Evolutionary conservation across 2,888 invertebrate species (phyloP), one percentile per base, ranked within the genome.

Genomic region (Petrophora chlorosata): DNA sequence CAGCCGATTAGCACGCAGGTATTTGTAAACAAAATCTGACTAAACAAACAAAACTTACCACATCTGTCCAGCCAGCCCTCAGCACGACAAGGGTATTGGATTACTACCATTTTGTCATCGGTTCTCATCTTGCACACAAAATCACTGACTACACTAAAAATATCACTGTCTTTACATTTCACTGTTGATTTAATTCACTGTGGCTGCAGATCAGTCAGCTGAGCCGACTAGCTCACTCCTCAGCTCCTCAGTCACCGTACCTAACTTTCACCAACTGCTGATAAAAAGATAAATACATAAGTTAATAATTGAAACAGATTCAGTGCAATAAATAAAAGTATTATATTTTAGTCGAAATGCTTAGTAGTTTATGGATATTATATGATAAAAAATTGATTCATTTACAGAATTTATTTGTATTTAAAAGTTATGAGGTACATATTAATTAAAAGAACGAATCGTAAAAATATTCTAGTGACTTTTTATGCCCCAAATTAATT

Each of bases 41-140:
- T 32, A 9, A 4, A 30, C 1, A 38, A 25, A 25, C 19, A 5
- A 26, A 28, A 73, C 87, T 85, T 65, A 90, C 90, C 89, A 61
- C 87, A 90, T 84, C 84, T 76, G 52, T 89, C 80, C 13, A 90
- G 74, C 90, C 90, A 90, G 29, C 90, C 90, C 64, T 90, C 90
- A 10, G 82, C 90, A 30, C 88, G 82, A 65, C 90, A 90, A 14
- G 90, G 90, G 55, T 82, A 90, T 38, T 78, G 68, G 53, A 89
- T 90, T 61, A 79, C 77, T 53, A 84, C 60, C 59, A 65, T 55
- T 53, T 57, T 65, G 61, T 81, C 76, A 56, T 73, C 68, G 60
- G 66, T 74, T 70, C 73, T 83, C 87, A 87, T 87, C 59, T 46
- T 65, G 60, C 57, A 71, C 65, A 68, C 72, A 41, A 52, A 32